phyloP scores from a whole-genome alignment of 2,113 vertebrate species.

The Apus apus region DNA sequence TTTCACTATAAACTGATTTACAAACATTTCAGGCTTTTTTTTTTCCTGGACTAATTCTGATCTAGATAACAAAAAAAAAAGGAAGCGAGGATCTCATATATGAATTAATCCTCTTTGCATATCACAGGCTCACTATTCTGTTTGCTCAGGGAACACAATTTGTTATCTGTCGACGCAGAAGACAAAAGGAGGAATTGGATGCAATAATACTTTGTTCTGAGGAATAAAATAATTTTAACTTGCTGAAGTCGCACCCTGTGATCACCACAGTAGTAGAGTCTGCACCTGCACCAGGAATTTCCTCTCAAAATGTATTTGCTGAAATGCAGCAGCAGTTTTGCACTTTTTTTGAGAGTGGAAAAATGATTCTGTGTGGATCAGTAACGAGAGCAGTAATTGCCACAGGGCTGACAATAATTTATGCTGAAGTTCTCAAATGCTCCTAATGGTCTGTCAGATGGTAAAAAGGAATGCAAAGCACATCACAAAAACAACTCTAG shows the following conservation, averaged over 20 bases:
- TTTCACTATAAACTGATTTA: fast-evolving
- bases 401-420: constrained; percentile 18
- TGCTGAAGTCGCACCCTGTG: not conserved
- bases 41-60: not conserved
- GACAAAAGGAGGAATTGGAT: not conserved
- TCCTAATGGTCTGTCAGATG: constrained; percentile 33
- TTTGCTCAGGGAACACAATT: not conserved
- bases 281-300: not conserved
- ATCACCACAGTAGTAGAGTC: not conserved
- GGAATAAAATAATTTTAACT: not conserved
- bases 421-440: constrained; percentile 5
- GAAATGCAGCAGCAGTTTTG: not conserved
- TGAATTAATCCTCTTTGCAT: not conserved
- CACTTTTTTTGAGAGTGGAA: not conserved
- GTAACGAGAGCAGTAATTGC: constrained; percentile 27
- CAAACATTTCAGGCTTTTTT: not conserved
- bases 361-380: not conserved
- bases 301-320: not conserved
- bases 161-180: not conserved
- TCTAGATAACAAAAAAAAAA: no score
- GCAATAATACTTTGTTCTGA: not conserved
- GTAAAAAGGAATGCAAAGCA: not conserved
- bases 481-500: not conserved
- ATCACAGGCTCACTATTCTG: not conserved
- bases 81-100: not conserved